Evolutionary conservation across 2,113 vertebrate species (phyloP).

Genomic region (Lamprotornis superbus): DNA sequence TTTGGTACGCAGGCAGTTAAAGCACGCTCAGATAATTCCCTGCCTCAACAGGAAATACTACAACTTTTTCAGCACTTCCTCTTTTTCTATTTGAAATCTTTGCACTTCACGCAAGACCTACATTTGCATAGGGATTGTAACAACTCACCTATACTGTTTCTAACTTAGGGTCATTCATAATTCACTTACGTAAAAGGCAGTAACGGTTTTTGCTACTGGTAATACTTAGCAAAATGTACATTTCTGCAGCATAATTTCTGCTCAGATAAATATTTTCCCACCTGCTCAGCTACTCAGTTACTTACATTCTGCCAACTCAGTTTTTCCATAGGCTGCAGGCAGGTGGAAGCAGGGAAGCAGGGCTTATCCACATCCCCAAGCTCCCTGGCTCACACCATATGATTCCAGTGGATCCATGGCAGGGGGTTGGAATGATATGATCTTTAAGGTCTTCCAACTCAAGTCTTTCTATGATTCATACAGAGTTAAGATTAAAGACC

Average conservation of each 20-base stretch:
- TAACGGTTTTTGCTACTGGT: not conserved
- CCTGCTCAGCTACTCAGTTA: not conserved
- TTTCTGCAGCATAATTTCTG: not conserved
- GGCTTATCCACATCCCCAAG: not conserved
- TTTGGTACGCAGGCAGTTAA: not conserved
- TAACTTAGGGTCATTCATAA: slow-evolving; percentile 36
- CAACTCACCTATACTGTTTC: not conserved
- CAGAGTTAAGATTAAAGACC: not conserved
- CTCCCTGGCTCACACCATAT: not conserved
- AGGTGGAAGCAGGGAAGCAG: not conserved
- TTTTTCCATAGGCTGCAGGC: not conserved
- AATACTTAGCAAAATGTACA: not conserved
- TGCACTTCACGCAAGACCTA: not conserved
- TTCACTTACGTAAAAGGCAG: not conserved
- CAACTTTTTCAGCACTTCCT: slow-evolving; percentile 9
- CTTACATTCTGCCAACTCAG: not conserved
- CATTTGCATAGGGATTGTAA: not conserved
- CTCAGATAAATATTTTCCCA: not conserved
- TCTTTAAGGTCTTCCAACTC: not conserved
- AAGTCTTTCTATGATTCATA: not conserved
- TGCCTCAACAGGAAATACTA: not conserved
- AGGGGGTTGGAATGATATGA: accelerated
- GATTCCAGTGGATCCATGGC: not conserved
- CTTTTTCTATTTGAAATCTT: not conserved
- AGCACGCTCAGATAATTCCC: not conserved